Evolutionary conservation across 1,140 invertebrate genomes (phyloP).

Genomic region (Bombus cullumanus): DNA sequence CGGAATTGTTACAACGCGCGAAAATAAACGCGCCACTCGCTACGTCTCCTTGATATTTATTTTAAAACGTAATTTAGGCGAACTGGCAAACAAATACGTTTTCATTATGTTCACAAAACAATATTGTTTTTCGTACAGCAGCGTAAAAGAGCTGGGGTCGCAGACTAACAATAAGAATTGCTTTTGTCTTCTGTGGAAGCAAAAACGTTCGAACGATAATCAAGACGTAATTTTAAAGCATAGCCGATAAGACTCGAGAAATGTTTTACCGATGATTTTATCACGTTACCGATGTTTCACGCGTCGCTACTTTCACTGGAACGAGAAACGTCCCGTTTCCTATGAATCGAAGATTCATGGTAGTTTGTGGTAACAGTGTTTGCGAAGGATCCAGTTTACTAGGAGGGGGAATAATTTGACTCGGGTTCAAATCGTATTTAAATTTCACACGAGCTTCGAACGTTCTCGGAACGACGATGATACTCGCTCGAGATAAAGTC

Average conservation of each 20-base stretch:
- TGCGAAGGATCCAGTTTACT: slow-evolving; percentile 42
- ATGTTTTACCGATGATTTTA: background rate
- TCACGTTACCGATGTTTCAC: background rate
- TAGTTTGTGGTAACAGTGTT: slow-evolving; percentile 38
- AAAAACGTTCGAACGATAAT: background rate
- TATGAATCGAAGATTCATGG: slow-evolving; percentile 44
- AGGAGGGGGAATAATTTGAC: slow-evolving; percentile 43
- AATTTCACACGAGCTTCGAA: slow-evolving; percentile 48
- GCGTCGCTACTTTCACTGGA: slow-evolving; percentile 14
- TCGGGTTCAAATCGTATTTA: slow-evolving; percentile 52
- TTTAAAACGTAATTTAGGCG: background rate
- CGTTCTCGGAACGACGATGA: slow-evolving; percentile 30
- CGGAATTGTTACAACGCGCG: background rate
- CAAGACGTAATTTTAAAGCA: background rate
- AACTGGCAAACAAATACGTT: background rate
- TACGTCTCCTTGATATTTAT: background rate
- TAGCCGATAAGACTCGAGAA: background rate
- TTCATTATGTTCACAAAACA: background rate
- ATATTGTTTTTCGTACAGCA: background rate
- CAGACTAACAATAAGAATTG: background rate
- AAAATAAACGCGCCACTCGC: background rate
- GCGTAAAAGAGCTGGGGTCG: no score
- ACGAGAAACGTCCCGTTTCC: slow-evolving; percentile 6
- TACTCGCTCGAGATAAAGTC: slow-evolving; percentile 11
- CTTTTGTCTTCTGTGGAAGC: background rate